Base-by-base conservation (phyloP, 1,140 invertebrate genomes). In the Heliconius eleuchia region DNA sequence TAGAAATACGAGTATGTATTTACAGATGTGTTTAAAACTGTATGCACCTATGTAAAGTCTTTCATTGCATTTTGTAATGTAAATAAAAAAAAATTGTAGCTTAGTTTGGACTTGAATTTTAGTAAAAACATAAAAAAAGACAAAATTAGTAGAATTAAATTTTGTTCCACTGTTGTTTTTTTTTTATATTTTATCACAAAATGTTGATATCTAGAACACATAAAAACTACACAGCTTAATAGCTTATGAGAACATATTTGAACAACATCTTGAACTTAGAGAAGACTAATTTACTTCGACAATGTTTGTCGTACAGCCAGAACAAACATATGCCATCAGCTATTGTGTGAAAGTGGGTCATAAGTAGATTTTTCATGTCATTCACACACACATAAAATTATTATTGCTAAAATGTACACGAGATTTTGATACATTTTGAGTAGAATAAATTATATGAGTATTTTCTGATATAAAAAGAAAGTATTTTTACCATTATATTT, bases 281-380 rank as follows among this genome's bases (percentile, higher is more conserved):
- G 23, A 4, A 27, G 9, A 30, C 60, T 66, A 76, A 74, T 78
- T 71, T 78, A 71, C 76, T 71, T 52, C 55, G 71, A 73, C 70
- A 73, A 42, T 78, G 55, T 66, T 66, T 66, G 60, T 13, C 60
- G 13, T 66, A 66, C 4, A 3, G 27, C 23, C 55, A 66, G 23
- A 66, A 66, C 50, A 37, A 74, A 74, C 50, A 55, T 74, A 57
- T 37, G 46, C 73, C 23, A 52, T 74, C 30, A 55, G 60, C 60
- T 66, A 74, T 30, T 57, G 13, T 57, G 37, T 27, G 46, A 74
- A 74, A 74, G 34, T 74, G 37, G 23, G 27, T 34, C 55, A 57
- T 57, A 34, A 55, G n/a, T n/a, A 76, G 60, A 30, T 9, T 30
- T 66, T 13, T 66, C 23, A 30, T 27, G 3, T 16, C 6, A 27